These are phyloP conservation scores for Nymphalis io DNA, from an alignment of 1,140 invertebrate genomes.

Conservation along the genomic window DNA sequence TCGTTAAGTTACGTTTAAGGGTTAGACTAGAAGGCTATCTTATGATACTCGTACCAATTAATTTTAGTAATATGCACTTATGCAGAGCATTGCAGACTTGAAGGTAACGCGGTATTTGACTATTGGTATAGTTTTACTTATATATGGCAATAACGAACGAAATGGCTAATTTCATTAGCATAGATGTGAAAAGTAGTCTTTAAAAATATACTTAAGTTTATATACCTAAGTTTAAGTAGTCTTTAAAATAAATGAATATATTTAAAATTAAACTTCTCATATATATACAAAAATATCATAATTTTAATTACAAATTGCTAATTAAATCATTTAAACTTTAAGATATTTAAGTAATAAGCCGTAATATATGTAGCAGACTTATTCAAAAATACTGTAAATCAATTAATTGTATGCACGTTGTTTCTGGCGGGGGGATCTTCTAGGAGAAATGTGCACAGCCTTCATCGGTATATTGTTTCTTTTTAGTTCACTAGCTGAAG, in stretches of 20 bases:
- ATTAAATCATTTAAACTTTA: conserved; percentile 24
- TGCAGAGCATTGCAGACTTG: no score
- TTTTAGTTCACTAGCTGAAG: conserved; percentile 46
- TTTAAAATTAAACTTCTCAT: neutral
- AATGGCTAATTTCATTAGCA: no score
- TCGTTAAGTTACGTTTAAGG: no score
- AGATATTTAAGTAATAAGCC: conserved; percentile 13
- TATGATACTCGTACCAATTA: neutral
- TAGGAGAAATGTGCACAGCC: conserved; percentile 69
- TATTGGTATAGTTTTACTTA: no score
- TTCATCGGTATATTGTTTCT: conserved; percentile 64
- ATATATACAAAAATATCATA: conserved; percentile 20
- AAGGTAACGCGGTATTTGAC: no score
- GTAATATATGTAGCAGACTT: conserved; percentile 3
- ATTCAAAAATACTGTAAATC: conserved; percentile 4
- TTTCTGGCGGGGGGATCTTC: conserved; percentile 69
- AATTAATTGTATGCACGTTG: conserved; percentile 43
- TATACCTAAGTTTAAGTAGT: no score
- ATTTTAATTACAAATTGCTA: conserved; percentile 25
- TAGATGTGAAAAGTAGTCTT: no score
- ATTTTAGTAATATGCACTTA: no score
- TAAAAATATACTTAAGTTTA: no score
- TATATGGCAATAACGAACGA: no score
- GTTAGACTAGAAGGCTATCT: neutral
- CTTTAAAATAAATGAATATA: no score